Evolutionary conservation across 2,888 invertebrate species (phyloP), one percentile per base, ranked within the genome.

Genomic region (Autographa pulchrina): DNA sequence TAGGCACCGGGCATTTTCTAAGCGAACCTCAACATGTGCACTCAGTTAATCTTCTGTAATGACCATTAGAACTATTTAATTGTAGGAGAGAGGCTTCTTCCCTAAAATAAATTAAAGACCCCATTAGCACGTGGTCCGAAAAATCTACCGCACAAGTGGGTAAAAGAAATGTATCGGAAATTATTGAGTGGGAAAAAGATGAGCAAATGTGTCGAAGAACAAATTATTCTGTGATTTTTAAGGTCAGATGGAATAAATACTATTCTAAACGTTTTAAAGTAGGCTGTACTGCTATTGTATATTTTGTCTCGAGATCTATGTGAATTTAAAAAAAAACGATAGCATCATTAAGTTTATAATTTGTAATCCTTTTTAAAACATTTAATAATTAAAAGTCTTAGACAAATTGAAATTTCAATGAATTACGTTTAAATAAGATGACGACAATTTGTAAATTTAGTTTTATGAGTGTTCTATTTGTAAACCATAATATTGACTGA

Each of bases 21-120:
- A 71, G 86, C 72, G 90, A 87, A 89, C 80, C 77, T 68, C 61
- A 84, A 73, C 92, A 92, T 84, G 86, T 92, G 92, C 74, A 81
- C 68, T 73, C 87, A 83, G 84, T 93, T 86, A 89, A 91, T 93
- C 91, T 90, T 86, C 68, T 70, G 68, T 88, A 92, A 92, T 89
- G 89, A 84, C 88, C 86, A 80, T 83, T 80, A 80, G 80, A 86
- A 84, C 85, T 80, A 75, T 88, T 88, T 92, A 91, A 92, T 91
- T 89, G 87, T 79, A 74, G 77, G 79, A 82, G 48, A 48, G 75
- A 72, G 80, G 78, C 70, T 83, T 85, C 79, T 72, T 81, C 69
- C 72, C 74, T 79, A 66, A 82, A 88, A 88, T 90, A 87, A 86
- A 90, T 91, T 86, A 85, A 80, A 75, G 73, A 66, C 58, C 83